Base-by-base conservation (phyloP, 2,888 invertebrate species). In the Drosophila meridionalis region DNA sequence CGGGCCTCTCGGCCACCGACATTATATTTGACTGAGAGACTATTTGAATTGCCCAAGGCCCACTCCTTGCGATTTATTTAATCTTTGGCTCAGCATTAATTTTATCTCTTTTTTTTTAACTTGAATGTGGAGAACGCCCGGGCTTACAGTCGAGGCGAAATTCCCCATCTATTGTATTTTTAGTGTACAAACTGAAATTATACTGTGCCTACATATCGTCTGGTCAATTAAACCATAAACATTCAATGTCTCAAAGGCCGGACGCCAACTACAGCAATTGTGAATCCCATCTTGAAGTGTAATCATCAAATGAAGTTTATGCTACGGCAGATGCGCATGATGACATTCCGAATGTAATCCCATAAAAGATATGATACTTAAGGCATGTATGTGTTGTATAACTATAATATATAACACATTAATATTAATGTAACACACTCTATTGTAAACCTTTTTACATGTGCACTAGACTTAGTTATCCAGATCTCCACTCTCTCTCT, bases 1-100 rank as follows among this genome's bases (percentile, higher is more conserved):
- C 78, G 3, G 82, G 78, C 6, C 59, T 77, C 0, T 4, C 71
- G 1, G 55, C 62, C 12, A 47, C 36, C 0, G 72, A 80, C 30
- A 9, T 76, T 1, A 8, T 30, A 4, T 43, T 68, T 32, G 20
- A 12, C 40, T 60, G 12, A 38, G 4, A 59, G 32, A 14, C 2
- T 6, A 4, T 4, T 4, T 38, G 20, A 20, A 20, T 20, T 38
- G 14, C 8, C 38, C 7, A 38, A 8, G 38, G 28, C 2, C 28
- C 1, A 8, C 0, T 4, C 30, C 48, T 50, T 32, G 26, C 14
- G 26, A 2, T 43, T 43, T 4, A 11, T 34, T 14, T 34, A 43
- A 26, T 9, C n/a, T n/a, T 30, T 40, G 7, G 1, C 3, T 53
- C 1, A 20, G 36, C 3, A 6, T 2, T 30, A 0, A 7, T 12